A percentile compares a stretch with the other conserved stretches of the same genome.
phyloP scores from a whole-genome alignment of 2,113 vertebrate species.

The Pelecanus crispus region DNA sequence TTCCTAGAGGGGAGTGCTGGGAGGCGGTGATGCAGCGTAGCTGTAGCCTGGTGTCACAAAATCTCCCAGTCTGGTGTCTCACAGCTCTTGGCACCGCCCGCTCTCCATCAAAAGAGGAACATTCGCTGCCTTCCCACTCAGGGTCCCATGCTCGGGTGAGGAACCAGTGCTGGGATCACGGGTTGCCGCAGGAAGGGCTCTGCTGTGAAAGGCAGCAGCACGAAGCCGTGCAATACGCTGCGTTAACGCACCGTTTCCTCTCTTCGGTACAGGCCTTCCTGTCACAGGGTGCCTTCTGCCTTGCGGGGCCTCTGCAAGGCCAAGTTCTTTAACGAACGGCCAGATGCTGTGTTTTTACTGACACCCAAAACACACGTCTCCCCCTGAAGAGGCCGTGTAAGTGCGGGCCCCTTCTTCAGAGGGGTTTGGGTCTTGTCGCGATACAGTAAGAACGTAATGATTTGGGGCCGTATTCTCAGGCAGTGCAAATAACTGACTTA shows the following conservation, averaged over 20 bases:
- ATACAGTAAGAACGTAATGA: neutral
- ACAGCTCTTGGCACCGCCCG: neutral
- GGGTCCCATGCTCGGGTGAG: neutral
- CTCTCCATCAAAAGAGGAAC: neutral
- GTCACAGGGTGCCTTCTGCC: neutral
- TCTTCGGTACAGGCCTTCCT: neutral
- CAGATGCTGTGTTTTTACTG: neutral
- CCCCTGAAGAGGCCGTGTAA: rapidly evolving
- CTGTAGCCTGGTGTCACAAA: rapidly evolving
- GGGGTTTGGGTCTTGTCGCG: neutral
- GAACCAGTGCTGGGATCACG: rapidly evolving
- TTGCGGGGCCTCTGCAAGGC: neutral
- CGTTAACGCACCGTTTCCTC: neutral
- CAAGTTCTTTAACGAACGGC: neutral
- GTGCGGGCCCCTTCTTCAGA: neutral
- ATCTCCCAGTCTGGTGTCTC: neutral
- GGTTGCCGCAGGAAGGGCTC: neutral
- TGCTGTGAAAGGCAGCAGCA: neutral
- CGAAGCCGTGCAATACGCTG: rapidly evolving
- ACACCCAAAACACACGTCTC: neutral
- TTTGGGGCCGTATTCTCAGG: neutral
- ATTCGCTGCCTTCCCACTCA: rapidly evolving
- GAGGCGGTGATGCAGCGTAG: rapidly evolving
- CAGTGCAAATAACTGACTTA: neutral
- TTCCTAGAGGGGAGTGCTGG: neutral